These are phyloP conservation scores for Sus scrofa DNA, from an alignment of 2,113 vertebrate genomes.

Conservation along the genomic window DNA sequence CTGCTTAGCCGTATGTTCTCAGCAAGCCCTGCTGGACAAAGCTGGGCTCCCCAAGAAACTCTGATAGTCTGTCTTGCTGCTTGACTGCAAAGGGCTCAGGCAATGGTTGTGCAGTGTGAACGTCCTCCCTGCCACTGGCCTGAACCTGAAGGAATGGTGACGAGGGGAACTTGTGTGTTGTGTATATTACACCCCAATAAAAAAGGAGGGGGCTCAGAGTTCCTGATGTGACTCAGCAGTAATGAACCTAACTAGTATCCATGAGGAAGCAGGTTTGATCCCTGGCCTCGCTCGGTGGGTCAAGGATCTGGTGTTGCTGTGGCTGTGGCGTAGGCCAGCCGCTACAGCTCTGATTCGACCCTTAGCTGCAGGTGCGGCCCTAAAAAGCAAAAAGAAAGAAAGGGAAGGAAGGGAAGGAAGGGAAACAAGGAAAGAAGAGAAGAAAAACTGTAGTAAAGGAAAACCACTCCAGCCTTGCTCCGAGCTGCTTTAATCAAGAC, in stretches of 20 bases:
- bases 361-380: too few species aligned
- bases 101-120: rapidly evolving
- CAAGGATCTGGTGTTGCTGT: too few species aligned
- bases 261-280: too few species aligned
- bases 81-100: neutral
- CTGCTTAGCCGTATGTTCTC: neutral
- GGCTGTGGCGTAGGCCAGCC: too few species aligned
- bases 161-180: neutral
- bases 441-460: neutral
- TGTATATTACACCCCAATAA: neutral
- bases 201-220: neutral
- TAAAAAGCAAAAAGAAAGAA: too few species aligned
- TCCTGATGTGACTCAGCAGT: too few species aligned
- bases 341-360: too few species aligned
- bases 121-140: neutral
- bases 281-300: too few species aligned
- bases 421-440: too few species aligned
- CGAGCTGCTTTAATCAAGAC: neutral
- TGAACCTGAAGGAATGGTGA: neutral
- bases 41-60: neutral
- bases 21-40: neutral
- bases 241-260: too few species aligned
- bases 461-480: neutral
- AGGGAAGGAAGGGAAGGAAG: too few species aligned
- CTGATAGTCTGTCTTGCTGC: too few species aligned